Conservation (phyloP, 2,797 vertebrate species). For the Malurus leucopterus region DNA sequence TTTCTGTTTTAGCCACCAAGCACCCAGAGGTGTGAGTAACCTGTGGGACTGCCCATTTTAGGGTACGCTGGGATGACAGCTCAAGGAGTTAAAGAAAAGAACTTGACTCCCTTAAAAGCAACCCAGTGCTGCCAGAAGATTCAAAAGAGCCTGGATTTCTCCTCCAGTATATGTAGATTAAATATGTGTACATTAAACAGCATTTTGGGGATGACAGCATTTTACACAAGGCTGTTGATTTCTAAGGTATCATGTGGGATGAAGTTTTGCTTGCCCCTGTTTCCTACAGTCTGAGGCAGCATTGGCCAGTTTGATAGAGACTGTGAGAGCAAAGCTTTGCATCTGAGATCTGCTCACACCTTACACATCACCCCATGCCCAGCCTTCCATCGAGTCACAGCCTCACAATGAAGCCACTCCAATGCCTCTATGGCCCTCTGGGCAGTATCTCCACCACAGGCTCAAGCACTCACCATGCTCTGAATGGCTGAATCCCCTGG, state of each 20-base stretch:
- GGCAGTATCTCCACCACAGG: fast-evolving
- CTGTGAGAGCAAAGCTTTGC: neutral
- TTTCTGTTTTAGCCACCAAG: neutral
- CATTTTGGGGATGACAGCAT: neutral
- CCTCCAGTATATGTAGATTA: neutral
- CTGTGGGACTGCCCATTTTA: neutral
- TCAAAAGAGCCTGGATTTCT: neutral
- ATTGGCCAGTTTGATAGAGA: neutral
- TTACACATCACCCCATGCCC: fast-evolving
- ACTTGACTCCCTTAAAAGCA: neutral
- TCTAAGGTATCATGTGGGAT: neutral
- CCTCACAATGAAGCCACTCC: fast-evolving
- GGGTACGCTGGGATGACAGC: neutral
- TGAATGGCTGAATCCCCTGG: conserved; percentile 33
- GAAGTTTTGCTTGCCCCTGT: neutral
- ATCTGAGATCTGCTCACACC: neutral
- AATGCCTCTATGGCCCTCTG: neutral
- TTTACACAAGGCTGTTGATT: neutral
- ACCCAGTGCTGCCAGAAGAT: fast-evolving
- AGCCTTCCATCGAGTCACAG: neutral
- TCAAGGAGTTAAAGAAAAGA: neutral
- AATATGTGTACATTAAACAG: neutral
- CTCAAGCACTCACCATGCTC: conserved; percentile 56
- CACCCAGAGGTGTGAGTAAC: neutral
- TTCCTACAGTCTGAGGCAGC: neutral